These are phyloP conservation scores for Suillia variegata DNA, from an alignment of 2,888 invertebrate species.

Conservation along the genomic window DNA sequence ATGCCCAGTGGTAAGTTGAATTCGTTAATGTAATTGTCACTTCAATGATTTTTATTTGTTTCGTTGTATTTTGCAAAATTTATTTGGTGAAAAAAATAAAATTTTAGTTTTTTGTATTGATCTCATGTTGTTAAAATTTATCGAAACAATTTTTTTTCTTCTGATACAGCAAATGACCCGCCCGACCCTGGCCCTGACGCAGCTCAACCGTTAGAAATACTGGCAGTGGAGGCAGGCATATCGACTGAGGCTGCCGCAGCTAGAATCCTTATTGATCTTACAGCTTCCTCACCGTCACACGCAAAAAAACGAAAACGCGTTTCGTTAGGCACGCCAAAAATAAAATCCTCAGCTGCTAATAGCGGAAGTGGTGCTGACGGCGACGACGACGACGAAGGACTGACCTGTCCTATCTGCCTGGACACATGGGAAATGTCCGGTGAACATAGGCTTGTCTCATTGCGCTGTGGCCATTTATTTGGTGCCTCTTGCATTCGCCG, in stretches of 20 bases:
- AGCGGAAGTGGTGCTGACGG: conserved; percentile 61
- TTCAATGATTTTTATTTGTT: too few species aligned
- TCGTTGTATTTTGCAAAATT: too few species aligned
- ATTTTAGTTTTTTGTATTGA: too few species aligned
- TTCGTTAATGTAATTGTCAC: too few species aligned
- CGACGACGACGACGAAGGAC: conserved; percentile 69
- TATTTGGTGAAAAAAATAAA: too few species aligned
- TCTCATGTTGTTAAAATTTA: too few species aligned
- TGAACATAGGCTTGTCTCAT: conserved; percentile 80
- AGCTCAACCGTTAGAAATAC: too few species aligned
- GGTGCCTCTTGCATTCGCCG: conserved; percentile 73
- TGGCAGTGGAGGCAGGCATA: too few species aligned
- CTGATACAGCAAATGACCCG: too few species aligned
- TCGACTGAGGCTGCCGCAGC: background rate
- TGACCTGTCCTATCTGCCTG: conserved; percentile 85
- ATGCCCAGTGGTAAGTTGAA: too few species aligned
- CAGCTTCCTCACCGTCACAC: conserved; percentile 41
- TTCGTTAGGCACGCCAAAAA: conserved; percentile 38
- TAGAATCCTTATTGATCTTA: conserved; percentile 19
- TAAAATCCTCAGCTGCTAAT: conserved; percentile 24
- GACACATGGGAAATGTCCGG: conserved; percentile 88
- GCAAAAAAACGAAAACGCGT: conserved; percentile 53
- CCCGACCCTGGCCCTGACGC: too few species aligned
- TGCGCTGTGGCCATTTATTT: conserved; percentile 93
- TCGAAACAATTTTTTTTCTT: too few species aligned